Evolutionary conservation across 2,113 vertebrate genomes (phyloP).

Genomic region (Malaclemys terrapin): DNA sequence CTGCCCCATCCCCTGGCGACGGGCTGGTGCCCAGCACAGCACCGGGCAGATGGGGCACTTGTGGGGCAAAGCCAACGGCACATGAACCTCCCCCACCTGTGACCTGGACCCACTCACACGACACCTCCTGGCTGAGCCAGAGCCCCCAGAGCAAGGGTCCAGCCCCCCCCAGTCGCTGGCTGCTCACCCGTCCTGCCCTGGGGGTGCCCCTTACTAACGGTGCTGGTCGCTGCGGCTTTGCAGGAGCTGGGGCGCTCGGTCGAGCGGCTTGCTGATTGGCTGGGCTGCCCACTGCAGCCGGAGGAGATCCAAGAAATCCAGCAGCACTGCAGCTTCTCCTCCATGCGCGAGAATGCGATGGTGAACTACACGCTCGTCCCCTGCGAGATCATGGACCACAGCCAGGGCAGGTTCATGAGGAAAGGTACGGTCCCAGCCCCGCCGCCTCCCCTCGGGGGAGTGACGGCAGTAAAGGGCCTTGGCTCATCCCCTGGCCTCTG

Average conservation of each 20-base stretch:
- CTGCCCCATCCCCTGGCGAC: neutral
- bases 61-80: too few relatives aligned
- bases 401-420: slow-evolving; percentile 87
- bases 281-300: slow-evolving; percentile 75
- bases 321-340: slow-evolving; percentile 81
- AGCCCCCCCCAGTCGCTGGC: neutral
- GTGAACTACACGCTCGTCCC: slow-evolving; percentile 84
- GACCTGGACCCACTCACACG: neutral
- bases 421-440: slow-evolving; percentile 79
- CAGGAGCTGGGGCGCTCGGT: slow-evolving; percentile 80
- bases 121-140: neutral
- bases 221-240: accelerated
- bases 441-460: neutral
- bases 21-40: too few relatives aligned
- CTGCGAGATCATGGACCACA: slow-evolving; percentile 85
- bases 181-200: too few relatives aligned
- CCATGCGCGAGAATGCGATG: slow-evolving; percentile 88
- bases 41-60: too few relatives aligned
- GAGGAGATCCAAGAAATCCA: slow-evolving; percentile 73
- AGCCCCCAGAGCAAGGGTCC: neutral
- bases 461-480: neutral
- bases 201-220: neutral
- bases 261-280: slow-evolving; percentile 78
- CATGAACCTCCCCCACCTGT: neutral
- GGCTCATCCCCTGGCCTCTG: neutral